Evolutionary conservation across 1,140 invertebrate species (phyloP), one percentile per base, ranked within the genome.

Genomic region (Lucilia cuprina): DNA sequence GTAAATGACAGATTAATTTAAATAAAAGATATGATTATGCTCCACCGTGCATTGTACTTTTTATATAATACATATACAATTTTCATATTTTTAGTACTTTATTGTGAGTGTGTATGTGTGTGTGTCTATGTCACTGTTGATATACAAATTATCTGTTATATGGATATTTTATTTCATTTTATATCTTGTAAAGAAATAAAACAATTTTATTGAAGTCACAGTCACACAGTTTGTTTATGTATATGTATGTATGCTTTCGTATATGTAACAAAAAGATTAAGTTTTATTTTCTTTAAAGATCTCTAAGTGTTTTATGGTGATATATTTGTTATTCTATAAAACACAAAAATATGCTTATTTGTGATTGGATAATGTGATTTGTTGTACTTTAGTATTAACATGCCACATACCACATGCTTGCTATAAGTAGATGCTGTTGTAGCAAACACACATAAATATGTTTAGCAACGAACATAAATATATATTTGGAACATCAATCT

Each of bases 121-220:
- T 30, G n/a, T 17, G 14, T 78, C 41, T 78, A 47, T 50, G 83
- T 84, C 77, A 78, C 74, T 84, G 89, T 86, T 90, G 88, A 90
- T 88, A 87, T 90, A 90, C 89, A 90, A 89, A 90, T 89, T 90
- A 90, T 90, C 89, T 80, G 77, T n/a, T 14, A 80, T 50, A 21
- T 80, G 21, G 19, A 80, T 80, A 12, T 80, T 49, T 78, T 41
- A 78, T 41, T 78, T 60, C 13, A 60, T 60, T 60, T 60, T 17
- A 60, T 70, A 12, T 19, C 65, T 21, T 70, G n/a, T 70, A 70
- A 70, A 70, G 65, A 70, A 70, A 70, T 70, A 70, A 70, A 70
- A 70, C 4, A 70, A 25, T 21, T 25, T 70, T 70, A 70, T 70
- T 21, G n/a, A 70, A 70, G 55, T 60, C 55, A 60, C 55, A n/a